phyloP scores from a whole-genome alignment of 2,888 invertebrate genomes.

The Xestia c-nigrum region DNA sequence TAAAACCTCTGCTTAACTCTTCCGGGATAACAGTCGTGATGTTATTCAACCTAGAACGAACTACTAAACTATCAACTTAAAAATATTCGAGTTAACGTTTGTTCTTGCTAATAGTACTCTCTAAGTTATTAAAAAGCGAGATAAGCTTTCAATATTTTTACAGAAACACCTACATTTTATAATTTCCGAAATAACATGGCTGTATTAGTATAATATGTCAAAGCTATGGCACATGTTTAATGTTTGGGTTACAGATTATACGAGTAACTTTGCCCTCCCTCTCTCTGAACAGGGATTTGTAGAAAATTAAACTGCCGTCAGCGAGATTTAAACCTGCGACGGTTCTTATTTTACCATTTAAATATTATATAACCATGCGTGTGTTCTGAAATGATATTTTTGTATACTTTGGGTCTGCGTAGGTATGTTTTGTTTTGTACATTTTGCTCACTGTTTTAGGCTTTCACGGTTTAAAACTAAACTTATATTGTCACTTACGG shows the following conservation, averaged over 20 bases:
- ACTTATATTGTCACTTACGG: too few relatives aligned
- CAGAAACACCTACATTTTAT: neutral
- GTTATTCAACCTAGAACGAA: too few relatives aligned
- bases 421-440: neutral
- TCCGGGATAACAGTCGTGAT: too few relatives aligned
- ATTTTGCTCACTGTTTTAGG: too few relatives aligned
- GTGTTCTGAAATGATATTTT: conserved; percentile 2
- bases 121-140: neutral
- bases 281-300: conserved; percentile 31
- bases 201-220: conserved; percentile 17
- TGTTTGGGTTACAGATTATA: conserved; percentile 48
- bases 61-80: too few relatives aligned
- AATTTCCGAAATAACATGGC: neutral
- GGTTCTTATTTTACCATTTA: conserved; percentile 40
- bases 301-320: conserved; percentile 55
- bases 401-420: neutral
- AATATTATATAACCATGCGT: conserved; percentile 16
- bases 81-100: neutral
- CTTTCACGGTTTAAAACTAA: too few relatives aligned
- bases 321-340: conserved; percentile 39
- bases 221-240: conserved; percentile 12
- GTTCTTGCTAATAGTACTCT: neutral
- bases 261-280: conserved; percentile 30
- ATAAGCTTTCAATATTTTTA: neutral
- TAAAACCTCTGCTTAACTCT: too few relatives aligned